These are phyloP conservation scores for Leptopilina myrica DNA, from an alignment of 2,888 invertebrate species.

Conservation along the genomic window DNA sequence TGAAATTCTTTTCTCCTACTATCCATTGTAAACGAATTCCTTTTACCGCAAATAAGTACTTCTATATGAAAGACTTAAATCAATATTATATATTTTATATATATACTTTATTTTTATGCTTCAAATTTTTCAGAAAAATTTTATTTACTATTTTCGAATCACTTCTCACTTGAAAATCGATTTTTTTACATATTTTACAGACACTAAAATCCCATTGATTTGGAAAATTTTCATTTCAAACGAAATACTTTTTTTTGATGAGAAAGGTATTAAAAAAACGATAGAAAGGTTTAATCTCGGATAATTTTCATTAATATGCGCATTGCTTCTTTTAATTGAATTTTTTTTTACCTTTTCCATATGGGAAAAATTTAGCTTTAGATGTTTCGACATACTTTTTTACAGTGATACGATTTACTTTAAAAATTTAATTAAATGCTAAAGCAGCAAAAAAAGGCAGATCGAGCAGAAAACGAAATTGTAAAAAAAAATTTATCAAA, in stretches of 20 bases:
- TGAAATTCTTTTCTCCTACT: neutral
- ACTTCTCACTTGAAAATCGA: neutral
- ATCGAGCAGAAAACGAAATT: slow-evolving; percentile 18
- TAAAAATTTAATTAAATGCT: slow-evolving; percentile 50
- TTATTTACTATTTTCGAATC: neutral
- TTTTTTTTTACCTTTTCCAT: slow-evolving; percentile 6
- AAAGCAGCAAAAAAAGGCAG: slow-evolving; percentile 32
- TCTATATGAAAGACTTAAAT: neutral
- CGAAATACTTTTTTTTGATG: neutral
- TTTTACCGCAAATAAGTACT: slow-evolving; percentile 15
- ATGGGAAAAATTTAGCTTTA: neutral
- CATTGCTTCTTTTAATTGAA: slow-evolving; percentile 34
- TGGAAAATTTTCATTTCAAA: neutral
- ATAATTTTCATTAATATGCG: slow-evolving; percentile 38
- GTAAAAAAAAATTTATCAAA: slow-evolving; percentile 7
- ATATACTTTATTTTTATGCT: neutral
- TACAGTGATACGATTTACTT: slow-evolving; percentile 45
- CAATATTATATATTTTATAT: neutral
- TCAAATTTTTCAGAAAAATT: neutral
- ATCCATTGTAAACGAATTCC: slow-evolving; percentile 14
- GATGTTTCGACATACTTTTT: slow-evolving; percentile 19
- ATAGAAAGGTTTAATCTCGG: neutral
- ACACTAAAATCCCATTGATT: neutral
- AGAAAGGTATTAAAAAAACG: neutral
- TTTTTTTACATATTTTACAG: neutral